Conservation (phyloP, 2,888 invertebrate species). For the Hyposoter didymator region DNA sequence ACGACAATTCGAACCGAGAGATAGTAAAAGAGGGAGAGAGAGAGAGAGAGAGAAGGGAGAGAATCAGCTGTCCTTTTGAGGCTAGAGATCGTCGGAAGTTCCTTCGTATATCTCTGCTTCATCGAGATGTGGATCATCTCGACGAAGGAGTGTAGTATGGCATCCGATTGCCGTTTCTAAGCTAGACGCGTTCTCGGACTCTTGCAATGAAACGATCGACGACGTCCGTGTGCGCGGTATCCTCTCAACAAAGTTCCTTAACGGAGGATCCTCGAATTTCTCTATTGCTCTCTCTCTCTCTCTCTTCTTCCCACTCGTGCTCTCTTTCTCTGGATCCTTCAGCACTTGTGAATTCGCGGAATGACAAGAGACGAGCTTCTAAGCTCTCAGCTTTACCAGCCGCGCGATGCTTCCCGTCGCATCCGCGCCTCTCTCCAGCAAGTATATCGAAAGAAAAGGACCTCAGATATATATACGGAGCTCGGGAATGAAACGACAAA, state of each 20-base stretch:
- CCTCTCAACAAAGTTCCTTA: conserved; percentile 54
- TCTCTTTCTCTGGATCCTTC: conserved; percentile 5
- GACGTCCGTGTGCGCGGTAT: conserved; percentile 23
- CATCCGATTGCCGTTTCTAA: conserved; percentile 51
- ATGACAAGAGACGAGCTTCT: conserved; percentile 50
- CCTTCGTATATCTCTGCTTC: conserved; percentile 35
- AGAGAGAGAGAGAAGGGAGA: conserved; percentile 33
- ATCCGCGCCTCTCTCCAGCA: neutral
- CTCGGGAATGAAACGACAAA: conserved; percentile 1
- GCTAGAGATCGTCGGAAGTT: conserved; percentile 45
- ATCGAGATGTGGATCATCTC: conserved; percentile 50
- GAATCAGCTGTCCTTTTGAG: conserved; percentile 40
- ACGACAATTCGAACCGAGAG: conserved; percentile 39
- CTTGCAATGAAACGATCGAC: conserved; percentile 48
- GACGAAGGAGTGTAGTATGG: conserved; percentile 23
- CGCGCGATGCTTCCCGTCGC: conserved; percentile 21
- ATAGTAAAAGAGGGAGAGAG: conserved; percentile 19
- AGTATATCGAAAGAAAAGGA: conserved; percentile 19
- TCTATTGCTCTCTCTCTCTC: neutral
- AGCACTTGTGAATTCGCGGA: conserved; percentile 49
- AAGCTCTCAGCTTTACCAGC: conserved; percentile 43
- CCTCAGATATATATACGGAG: neutral
- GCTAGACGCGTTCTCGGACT: conserved; percentile 45
- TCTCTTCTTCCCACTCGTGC: neutral
- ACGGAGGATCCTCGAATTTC: conserved; percentile 25